Evolutionary conservation across 2,113 vertebrate genomes (phyloP).

Genomic region (Cryptotis parvus): DNA sequence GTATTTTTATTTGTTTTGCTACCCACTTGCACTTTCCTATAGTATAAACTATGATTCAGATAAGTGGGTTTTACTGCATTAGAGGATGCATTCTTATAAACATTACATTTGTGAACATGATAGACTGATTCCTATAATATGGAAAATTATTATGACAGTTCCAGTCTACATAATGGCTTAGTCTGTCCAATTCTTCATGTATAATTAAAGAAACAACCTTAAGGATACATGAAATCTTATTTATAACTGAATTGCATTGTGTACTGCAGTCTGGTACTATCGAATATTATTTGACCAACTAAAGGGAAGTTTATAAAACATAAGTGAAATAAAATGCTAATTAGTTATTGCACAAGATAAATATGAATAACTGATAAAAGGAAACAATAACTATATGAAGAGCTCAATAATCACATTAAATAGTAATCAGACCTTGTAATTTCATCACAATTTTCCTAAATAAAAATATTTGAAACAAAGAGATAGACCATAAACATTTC

Average conservation of each 20-base stretch:
- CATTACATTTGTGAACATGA: slow-evolving; percentile 16
- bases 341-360: slow-evolving; percentile 67
- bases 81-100: not conserved
- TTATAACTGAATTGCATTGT: slow-evolving; percentile 56
- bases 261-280: slow-evolving; percentile 43
- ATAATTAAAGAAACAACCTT: slow-evolving; percentile 18
- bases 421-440: slow-evolving; percentile 69
- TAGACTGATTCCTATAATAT: not conserved
- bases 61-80: slow-evolving; percentile 37
- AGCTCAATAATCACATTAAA: slow-evolving; percentile 72
- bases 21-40: not conserved
- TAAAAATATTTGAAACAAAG: slow-evolving; percentile 66
- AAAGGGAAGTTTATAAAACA: slow-evolving; percentile 52
- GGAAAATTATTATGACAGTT: not conserved
- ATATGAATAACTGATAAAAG: slow-evolving; percentile 63
- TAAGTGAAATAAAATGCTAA: slow-evolving; percentile 66
- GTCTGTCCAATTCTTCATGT: not conserved
- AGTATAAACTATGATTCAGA: not conserved
- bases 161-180: not conserved
- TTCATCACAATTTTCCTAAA: slow-evolving; percentile 71
- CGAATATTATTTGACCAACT: slow-evolving; percentile 61
- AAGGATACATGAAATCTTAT: slow-evolving; percentile 35
- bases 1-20: not conserved
- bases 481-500: slow-evolving; percentile 62
- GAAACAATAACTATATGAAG: slow-evolving; percentile 63